These are phyloP conservation scores for Vulpes ferrilata DNA, from an alignment of 2,113 vertebrate genomes.

Conservation along the genomic window DNA sequence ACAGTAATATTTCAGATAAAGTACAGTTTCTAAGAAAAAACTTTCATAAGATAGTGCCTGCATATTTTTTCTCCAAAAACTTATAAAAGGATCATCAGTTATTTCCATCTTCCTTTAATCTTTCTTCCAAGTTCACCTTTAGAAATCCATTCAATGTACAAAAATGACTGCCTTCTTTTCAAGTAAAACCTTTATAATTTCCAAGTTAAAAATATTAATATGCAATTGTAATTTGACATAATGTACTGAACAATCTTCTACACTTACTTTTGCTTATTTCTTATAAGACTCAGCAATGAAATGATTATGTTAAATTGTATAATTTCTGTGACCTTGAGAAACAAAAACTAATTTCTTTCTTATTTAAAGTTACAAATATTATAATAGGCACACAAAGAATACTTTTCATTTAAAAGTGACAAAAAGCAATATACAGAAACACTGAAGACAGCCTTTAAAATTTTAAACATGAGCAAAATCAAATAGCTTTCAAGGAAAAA, in stretches of 20 bases:
- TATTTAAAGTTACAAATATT: constrained; percentile 30
- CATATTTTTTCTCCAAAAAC: neutral
- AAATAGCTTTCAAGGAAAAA: constrained; percentile 33
- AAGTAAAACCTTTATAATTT: neutral
- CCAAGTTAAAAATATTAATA: constrained; percentile 44
- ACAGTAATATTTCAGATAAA: neutral
- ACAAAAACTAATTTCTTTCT: neutral
- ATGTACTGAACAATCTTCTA: neutral
- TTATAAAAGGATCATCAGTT: neutral
- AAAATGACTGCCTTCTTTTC: constrained; percentile 19
- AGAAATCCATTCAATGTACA: constrained; percentile 22
- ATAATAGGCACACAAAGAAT: constrained; percentile 24
- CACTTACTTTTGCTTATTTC: constrained; percentile 11
- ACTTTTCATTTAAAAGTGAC: constrained; percentile 28
- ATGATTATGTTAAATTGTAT: neutral
- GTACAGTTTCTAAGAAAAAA: neutral
- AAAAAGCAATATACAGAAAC: neutral
- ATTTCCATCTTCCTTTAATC: neutral
- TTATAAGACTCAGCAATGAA: neutral
- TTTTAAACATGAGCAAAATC: constrained; percentile 1
- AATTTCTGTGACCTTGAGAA: neutral
- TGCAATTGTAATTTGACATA: constrained; percentile 4
- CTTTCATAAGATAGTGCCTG: neutral
- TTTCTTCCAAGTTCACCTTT: constrained; percentile 18
- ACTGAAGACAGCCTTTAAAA: neutral